Base-by-base conservation (phyloP, 2,113 vertebrate genomes). In the Galbula dea region DNA sequence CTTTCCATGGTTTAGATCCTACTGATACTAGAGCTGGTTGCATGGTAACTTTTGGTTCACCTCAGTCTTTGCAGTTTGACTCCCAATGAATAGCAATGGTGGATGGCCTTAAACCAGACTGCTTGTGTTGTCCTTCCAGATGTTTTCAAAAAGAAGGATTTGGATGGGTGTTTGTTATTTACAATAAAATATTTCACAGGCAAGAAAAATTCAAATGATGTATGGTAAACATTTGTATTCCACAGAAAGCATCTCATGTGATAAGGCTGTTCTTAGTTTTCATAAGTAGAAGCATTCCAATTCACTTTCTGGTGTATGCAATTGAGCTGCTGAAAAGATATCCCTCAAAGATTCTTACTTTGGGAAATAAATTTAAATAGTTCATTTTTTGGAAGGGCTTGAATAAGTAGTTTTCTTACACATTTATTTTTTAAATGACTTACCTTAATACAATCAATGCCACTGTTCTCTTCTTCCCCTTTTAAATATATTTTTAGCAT, bases 351-450 rank as follows among this genome's bases (percentile, higher is more conserved):
- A 90, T 82, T 65, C 74, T 94, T 81, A 94, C 55, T 5, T 22
- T 55, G 61, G 77, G 84, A 91, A 96, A 96, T 90, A 92, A 83
- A 94, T 88, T 48, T 58, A 85, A 79, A 68, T 46, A 62, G 77
- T 94, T 94, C 76, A 55, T 94, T 89, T 83, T 89, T 86, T 86
- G 68, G 62, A 91, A 94, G n/a, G 74, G 52, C 71, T 73, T 83
- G 55, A 90, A 75, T 87, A 92, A 89, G 67, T 85, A 73, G 67
- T 34, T 93, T 94, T 92, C 68, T 77, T 92, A 69, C 13, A 36
- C 71, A 91, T 93, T 86, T 91, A 83, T 95, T 95, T 82, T 93
- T 96, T 89, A 90, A 91, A 88, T 71, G 76, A 90, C 80, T 89
- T 84, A 26, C 23, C 91, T 92, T 87, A 75, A 83, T 88, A 75